Evolutionary conservation across 2,113 vertebrate species (phyloP).

Genomic region (Dunckerocampus dactyliophorus): DNA sequence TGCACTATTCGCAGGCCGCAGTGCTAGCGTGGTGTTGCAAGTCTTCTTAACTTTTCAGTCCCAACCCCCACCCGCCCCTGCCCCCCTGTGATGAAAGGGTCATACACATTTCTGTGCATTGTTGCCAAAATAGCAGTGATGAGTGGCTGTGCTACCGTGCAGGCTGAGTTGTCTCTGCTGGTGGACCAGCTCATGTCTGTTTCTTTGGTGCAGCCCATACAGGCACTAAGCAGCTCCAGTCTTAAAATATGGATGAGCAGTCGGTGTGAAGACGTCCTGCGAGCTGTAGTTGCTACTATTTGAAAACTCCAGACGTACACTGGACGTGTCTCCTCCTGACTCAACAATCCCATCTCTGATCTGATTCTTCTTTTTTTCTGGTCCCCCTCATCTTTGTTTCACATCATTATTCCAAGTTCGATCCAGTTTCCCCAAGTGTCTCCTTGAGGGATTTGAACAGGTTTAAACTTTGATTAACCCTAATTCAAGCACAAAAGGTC

Average conservation of each 20-base stretch:
- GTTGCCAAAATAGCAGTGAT: conserved; percentile 26
- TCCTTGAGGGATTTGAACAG: conserved; percentile 26
- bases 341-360: conserved; percentile 20
- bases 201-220: conserved; percentile 33
- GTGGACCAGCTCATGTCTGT: conserved; percentile 33
- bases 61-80: no score
- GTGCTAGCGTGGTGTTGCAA: conserved; percentile 39
- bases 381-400: conserved; percentile 3
- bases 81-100: conserved; percentile 33
- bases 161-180: conserved; percentile 27
- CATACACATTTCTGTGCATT: conserved; percentile 37
- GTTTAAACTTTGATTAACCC: conserved; percentile 49
- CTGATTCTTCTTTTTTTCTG: background rate
- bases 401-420: conserved; percentile 30
- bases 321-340: conserved; percentile 19
- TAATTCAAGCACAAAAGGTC: conserved; percentile 22
- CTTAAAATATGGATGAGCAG: conserved; percentile 61
- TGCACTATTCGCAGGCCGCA: conserved; percentile 27
- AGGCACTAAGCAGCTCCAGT: conserved; percentile 29
- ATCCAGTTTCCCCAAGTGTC: conserved; percentile 18
- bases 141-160: conserved; percentile 29
- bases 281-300: conserved; percentile 47
- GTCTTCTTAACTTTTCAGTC: conserved; percentile 30
- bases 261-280: conserved; percentile 6
- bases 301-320: conserved; percentile 25